Percentiles rank a stretch among this genome's conserved stretches.
These are phyloP conservation scores for Brachyrhaphis roseni DNA, from an alignment of 2,797 vertebrate species.

Conservation along the genomic window DNA sequence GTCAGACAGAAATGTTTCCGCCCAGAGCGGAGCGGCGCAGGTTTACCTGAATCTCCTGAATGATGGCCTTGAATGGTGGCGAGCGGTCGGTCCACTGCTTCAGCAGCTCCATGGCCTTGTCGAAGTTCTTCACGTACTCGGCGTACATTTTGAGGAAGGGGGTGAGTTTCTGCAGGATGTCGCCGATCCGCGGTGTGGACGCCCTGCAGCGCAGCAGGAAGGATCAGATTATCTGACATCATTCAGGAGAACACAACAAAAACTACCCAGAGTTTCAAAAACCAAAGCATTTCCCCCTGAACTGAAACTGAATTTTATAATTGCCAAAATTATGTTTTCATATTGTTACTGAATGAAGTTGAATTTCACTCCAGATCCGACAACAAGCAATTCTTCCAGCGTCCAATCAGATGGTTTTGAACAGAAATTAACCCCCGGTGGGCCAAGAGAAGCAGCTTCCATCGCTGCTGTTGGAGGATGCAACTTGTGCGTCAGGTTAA, in stretches of 20 bases:
- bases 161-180: slow-evolving; percentile 95
- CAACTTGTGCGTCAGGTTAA: no score
- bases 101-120: slow-evolving; percentile 93
- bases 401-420: no score
- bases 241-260: not conserved
- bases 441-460: no score
- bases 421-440: not conserved
- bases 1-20: not conserved
- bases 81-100: slow-evolving; percentile 93
- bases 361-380: not conserved
- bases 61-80: slow-evolving; percentile 91
- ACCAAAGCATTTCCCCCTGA: no score
- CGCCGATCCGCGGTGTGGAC: slow-evolving; percentile 90
- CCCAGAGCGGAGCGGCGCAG: not conserved
- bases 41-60: slow-evolving; percentile 93
- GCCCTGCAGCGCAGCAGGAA: slow-evolving; percentile 77
- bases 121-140: slow-evolving; percentile 96
- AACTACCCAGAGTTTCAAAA: not conserved
- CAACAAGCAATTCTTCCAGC: no score
- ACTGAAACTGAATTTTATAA: not conserved
- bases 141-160: slow-evolving; percentile 99
- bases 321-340: not conserved
- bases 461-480: no score
- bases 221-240: not conserved
- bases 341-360: not conserved